Conservation (phyloP, 2,888 invertebrate genomes). For the Rhodophaea formosa region DNA sequence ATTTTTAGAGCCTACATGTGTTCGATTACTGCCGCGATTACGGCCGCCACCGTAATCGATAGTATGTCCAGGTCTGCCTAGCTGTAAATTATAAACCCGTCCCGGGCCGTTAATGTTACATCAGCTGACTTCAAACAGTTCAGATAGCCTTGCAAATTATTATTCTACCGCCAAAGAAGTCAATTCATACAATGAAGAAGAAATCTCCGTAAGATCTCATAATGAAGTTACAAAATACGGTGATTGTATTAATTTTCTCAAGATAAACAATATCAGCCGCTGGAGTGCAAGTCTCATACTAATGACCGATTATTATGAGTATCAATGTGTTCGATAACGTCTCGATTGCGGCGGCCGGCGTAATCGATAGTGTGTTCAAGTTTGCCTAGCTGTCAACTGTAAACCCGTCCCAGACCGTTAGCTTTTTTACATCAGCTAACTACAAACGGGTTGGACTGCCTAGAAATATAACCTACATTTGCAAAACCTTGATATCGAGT, state of each 20-base stretch:
- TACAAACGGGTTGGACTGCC: not conserved
- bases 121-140: not conserved
- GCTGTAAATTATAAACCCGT: constrained; percentile 5
- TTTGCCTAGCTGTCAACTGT: constrained; percentile 7
- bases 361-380: constrained; percentile 11
- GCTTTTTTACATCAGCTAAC: not conserved
- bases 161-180: too few species aligned
- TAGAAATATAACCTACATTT: too few species aligned
- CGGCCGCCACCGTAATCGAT: constrained; percentile 7
- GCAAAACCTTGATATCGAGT: too few species aligned
- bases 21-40: constrained; percentile 16
- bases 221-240: not conserved
- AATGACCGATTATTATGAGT: constrained; percentile 15
- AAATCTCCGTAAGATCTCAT: not conserved
- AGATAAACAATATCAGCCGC: not conserved
- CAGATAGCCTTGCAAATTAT: not conserved
- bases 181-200: too few species aligned
- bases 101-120: constrained; percentile 1
- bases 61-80: not conserved
- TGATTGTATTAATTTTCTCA: not conserved
- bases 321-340: constrained; percentile 15
- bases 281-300: constrained; percentile 5
- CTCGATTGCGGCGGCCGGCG: constrained; percentile 8
- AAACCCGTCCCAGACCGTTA: constrained; percentile 8
- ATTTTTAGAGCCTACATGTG: constrained; percentile 10